Conservation (phyloP, 1,140 invertebrate genomes). For the Colletes latitarsis region DNA sequence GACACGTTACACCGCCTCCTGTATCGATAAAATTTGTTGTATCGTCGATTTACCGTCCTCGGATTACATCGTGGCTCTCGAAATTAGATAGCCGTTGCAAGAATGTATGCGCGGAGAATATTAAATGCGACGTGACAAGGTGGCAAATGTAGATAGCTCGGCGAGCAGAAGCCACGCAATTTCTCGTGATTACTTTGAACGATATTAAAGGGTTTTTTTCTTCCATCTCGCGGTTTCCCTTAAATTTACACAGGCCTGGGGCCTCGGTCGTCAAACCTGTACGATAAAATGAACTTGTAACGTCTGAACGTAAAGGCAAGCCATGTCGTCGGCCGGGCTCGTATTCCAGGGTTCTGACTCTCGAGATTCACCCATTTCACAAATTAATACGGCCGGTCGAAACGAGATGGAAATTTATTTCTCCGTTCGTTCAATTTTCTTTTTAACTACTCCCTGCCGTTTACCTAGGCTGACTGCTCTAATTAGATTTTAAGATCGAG, state of each 20-base stretch:
- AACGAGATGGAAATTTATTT: constrained; percentile 36
- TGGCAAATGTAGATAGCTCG: constrained; percentile 22
- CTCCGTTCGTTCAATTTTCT: too few species aligned
- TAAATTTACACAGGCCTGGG: constrained; percentile 21
- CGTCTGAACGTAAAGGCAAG: constrained; percentile 10
- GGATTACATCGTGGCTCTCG: neutral
- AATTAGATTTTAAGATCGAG: constrained; percentile 11
- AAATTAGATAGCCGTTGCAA: neutral
- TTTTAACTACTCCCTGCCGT: neutral
- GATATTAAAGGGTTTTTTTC: constrained; percentile 28
- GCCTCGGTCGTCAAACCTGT: constrained; percentile 36
- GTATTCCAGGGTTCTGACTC: constrained; percentile 2
- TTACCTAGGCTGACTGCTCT: neutral
- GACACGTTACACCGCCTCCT: too few species aligned
- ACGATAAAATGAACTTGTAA: constrained; percentile 47
- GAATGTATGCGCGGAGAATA: neutral
- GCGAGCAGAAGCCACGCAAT: constrained; percentile 18
- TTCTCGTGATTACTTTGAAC: constrained; percentile 29
- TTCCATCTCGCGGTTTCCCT: constrained; percentile 10
- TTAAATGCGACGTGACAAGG: constrained; percentile 35
- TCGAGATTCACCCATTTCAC: constrained; percentile 38
- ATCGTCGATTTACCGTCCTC: neutral
- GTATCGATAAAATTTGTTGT: too few species aligned
- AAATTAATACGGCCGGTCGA: constrained; percentile 37
- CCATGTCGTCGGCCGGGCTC: neutral